Base-by-base conservation (phyloP, 2,888 invertebrate species). In the Cenopis cana region DNA sequence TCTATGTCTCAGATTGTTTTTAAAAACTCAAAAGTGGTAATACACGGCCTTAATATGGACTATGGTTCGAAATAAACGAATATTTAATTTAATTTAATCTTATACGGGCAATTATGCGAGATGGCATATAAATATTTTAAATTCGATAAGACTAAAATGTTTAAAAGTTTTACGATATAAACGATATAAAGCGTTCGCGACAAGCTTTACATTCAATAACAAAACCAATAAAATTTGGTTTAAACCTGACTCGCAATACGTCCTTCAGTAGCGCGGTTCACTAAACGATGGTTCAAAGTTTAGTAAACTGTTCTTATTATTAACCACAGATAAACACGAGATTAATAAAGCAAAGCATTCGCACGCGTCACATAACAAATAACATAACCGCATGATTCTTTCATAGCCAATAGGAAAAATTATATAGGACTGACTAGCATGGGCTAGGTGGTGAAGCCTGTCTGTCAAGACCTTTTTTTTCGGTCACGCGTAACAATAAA, bases 371-470 rank as follows among this genome's bases (percentile, higher is more conserved):
- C 60, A 66, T 54, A 54, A 49, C 52, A 59, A 65, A 60, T 66
- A 70, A 66, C 54, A 60, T 66, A 46, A 66, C 65, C 65, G 46
- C 60, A 71, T 70, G 71, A 74, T 72, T 74, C 65, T 73, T 79
- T 80, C 78, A 81, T 76, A 72, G 76, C 77, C 76, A 80, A 81
- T 81, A 80, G 50, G 29, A 50, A 38, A 66, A 66, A 70, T 54
- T 54, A 57, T 70, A 69, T 69, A 18, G 4, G 59, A 14, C 41
- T 33, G 70, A 20, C 59, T 66, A 70, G 70, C 70, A 70, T 54
- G 56, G 11, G 4, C 9, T n/a, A n/a, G n/a, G n/a, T n/a, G n/a
- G n/a, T n/a, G n/a, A n/a, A n/a, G n/a, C n/a, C 24, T 24, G 24
- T 24, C 24, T 4, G 24, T 24, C 24, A 24, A 24, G 24, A 12